These are phyloP conservation scores for Pygoscelis antarcticus DNA, from an alignment of 2,113 vertebrate species.

Conservation along the genomic window DNA sequence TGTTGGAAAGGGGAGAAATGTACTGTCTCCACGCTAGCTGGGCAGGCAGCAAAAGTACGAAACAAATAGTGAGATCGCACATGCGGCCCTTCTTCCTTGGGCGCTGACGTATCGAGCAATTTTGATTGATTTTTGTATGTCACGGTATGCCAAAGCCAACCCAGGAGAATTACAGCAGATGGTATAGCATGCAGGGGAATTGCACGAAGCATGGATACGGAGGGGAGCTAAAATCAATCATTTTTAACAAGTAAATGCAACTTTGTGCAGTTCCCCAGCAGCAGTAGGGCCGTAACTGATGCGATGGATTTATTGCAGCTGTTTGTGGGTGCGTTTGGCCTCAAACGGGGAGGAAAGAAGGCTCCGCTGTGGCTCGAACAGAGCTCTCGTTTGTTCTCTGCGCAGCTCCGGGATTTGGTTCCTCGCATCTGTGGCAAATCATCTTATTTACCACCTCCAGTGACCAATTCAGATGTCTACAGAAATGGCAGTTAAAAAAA, in stretches of 20 bases:
- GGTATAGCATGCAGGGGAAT: not conserved
- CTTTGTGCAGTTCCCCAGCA: not conserved
- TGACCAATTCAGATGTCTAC: constrained; percentile 28
- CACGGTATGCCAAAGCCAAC: not conserved
- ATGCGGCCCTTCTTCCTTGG: not conserved
- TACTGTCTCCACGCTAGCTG: not conserved
- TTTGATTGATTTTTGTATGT: constrained; percentile 31
- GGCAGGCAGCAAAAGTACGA: not conserved
- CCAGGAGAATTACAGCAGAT: constrained; percentile 12
- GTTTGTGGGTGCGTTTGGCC: constrained; percentile 41
- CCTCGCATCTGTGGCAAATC: constrained; percentile 53
- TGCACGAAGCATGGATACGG: rapidly evolving
- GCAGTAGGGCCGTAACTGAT: constrained; percentile 22
- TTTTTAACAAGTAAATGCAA: constrained; percentile 36
- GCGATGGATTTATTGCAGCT: constrained; percentile 39
- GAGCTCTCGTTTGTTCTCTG: constrained; percentile 36
- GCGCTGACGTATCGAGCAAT: not conserved
- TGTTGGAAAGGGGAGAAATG: constrained; percentile 41
- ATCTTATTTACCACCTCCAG: constrained; percentile 59
- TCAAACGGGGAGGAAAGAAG: not conserved
- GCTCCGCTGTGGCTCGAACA: not conserved
- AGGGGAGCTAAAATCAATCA: constrained; percentile 1
- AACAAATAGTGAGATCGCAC: not conserved
- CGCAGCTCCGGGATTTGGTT: not conserved
- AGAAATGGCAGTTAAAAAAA: constrained; percentile 31